Base-by-base conservation (phyloP, 2,113 vertebrate species). In the Podarcis muralis region DNA sequence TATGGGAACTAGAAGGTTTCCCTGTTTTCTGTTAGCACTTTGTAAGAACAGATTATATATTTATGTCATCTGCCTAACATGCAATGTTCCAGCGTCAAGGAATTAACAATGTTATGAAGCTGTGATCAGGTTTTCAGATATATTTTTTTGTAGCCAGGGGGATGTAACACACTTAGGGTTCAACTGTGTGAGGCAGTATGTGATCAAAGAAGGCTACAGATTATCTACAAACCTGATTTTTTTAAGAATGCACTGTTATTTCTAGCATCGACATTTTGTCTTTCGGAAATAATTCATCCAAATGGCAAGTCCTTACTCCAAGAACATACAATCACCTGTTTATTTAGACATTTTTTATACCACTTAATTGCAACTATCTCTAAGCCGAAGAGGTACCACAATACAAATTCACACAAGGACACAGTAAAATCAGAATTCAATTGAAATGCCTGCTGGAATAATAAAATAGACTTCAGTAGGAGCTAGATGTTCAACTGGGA, bases 31-130 rank as follows among this genome's bases (percentile, higher is more conserved):
- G 32, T 85, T 86, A 66, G n/a, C 20, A 12, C 6, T 76, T 81
- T 81, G 62, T 68, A 71, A 76, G n/a, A 35, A 20, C 81, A 30
- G 85, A 86, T 86, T 53, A 40, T 72, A 87, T 90, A 84, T 81
- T 84, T 84, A 87, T 84, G 53, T 80, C n/a, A 79, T 87, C 81
- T 48, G n/a, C 37, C 35, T 62, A 86, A 77, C 18, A 22, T 53
- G 59, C 35, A 72, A n/a, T 71, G 75, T 72, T 87, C 48, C 72
- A 66, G 66, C 66, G 30, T 18, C 85, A 40, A 20, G 65, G 82
- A 84, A 74, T 90, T 80, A 90, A 57, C 0, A 53, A 48, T 20
- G 30, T 40, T 53, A 48, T 81, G 6, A 3, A 30, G 35, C 7
- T 3, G 9, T 48, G 40, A 20, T 35, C 43, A 62, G 53, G 25